Conservation (phyloP, 1,140 invertebrate species). For the Diorhabda elongata region DNA sequence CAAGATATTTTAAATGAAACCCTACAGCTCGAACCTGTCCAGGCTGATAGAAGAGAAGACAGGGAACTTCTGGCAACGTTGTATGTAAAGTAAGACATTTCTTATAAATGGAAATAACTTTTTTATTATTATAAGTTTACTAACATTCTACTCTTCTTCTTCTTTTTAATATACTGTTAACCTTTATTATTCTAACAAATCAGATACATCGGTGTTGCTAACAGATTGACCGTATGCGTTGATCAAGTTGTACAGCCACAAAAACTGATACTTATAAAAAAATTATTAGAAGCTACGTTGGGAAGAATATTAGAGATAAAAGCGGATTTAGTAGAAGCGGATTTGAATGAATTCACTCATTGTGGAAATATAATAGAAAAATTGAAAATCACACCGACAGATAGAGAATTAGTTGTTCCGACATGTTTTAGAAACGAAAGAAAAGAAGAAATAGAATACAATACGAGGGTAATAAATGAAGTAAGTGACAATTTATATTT, state of each 20-base stretch:
- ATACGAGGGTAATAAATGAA: conserved; percentile 60
- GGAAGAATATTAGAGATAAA: conserved; percentile 75
- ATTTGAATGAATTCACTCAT: conserved; percentile 81
- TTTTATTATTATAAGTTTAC: not conserved
- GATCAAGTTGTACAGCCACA: conserved; percentile 92
- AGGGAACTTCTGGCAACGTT: conserved; percentile 57
- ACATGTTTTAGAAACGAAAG: conserved; percentile 66
- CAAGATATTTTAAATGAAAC: conserved; percentile 61
- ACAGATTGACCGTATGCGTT: conserved; percentile 75
- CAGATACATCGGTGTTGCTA: conserved; percentile 73
- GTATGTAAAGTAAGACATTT: conserved; percentile 52
- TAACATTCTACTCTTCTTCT: not conserved
- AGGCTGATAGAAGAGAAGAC: conserved; percentile 58
- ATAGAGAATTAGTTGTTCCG: conserved; percentile 59
- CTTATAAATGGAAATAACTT: not conserved
- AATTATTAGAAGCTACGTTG: conserved; percentile 73
- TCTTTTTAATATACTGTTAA: not conserved
- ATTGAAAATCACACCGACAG: conserved; percentile 52
- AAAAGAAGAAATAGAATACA: conserved; percentile 56
- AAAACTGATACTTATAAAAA: conserved; percentile 75
- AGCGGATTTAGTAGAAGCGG: conserved; percentile 80
- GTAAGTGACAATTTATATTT: conserved; percentile 36
- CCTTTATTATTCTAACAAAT: too few species aligned
- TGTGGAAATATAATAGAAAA: conserved; percentile 72
- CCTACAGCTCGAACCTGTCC: conserved; percentile 55